These are phyloP conservation scores for Drosophila niveifrons DNA, from an alignment of 2,888 invertebrate genomes.

Conservation along the genomic window DNA sequence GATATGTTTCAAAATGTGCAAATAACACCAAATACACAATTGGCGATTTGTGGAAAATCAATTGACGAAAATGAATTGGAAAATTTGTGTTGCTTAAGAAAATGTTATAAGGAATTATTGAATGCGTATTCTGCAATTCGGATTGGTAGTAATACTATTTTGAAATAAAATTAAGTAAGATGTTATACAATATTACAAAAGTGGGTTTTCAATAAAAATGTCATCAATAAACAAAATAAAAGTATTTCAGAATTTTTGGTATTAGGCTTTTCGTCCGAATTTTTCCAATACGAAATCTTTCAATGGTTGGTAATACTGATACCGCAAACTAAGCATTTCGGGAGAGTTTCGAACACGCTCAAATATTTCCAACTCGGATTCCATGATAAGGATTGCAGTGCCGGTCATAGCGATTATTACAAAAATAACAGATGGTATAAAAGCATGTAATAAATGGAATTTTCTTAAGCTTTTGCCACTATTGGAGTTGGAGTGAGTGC, in stretches of 20 bases:
- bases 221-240: neutral
- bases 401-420: constrained; percentile 90
- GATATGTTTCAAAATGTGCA: constrained; percentile 43
- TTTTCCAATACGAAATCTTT: constrained; percentile 87
- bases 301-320: constrained; percentile 93
- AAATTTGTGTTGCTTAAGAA: neutral
- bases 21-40: constrained; percentile 14
- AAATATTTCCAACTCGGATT: constrained; percentile 91
- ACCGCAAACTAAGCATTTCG: constrained; percentile 91
- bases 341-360: constrained; percentile 90
- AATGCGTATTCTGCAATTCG: neutral
- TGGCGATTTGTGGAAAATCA: neutral
- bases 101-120: neutral
- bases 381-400: constrained; percentile 90
- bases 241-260: neutral
- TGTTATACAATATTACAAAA: neutral
- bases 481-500: constrained; percentile 72
- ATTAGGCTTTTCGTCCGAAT: constrained; percentile 66
- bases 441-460: constrained; percentile 90
- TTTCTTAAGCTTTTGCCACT: constrained; percentile 85
- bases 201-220: neutral
- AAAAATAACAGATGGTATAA: constrained; percentile 92
- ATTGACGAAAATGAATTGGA: neutral
- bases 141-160: neutral
- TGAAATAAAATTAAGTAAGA: neutral